Evolutionary conservation across 2,888 invertebrate genomes (phyloP).

Genomic region (Vesta saturnalis): DNA sequence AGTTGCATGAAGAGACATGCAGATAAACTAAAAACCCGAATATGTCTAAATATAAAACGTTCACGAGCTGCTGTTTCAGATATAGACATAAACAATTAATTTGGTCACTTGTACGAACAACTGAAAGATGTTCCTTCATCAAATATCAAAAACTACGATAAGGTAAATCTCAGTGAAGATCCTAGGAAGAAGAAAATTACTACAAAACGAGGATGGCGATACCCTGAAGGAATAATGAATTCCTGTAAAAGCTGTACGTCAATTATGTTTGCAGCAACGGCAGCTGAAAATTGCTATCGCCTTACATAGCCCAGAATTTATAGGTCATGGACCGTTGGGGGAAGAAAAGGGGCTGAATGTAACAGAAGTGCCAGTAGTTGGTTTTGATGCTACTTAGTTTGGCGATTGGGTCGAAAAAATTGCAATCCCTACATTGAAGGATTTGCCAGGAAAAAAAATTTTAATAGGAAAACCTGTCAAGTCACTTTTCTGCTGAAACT

Average conservation of each 20-base stretch:
- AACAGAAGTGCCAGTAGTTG: no score
- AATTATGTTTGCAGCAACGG: slow-evolving; percentile 5
- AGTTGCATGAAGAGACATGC: slow-evolving; percentile 6
- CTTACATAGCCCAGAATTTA: slow-evolving; percentile 19
- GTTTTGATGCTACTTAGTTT: no score
- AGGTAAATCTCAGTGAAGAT: slow-evolving; percentile 54
- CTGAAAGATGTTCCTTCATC: neutral
- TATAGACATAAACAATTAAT: neutral
- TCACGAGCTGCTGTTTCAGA: neutral
- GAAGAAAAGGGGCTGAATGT: no score
- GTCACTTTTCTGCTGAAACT: no score
- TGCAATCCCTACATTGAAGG: no score
- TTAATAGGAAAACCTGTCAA: no score
- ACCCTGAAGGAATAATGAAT: slow-evolving; percentile 44
- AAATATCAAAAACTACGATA: slow-evolving; percentile 52
- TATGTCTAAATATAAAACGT: slow-evolving; percentile 6
- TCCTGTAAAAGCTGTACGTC: neutral
- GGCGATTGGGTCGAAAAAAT: no score
- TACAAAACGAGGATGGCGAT: slow-evolving; percentile 40
- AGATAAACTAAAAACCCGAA: neutral
- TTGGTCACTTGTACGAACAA: neutral
- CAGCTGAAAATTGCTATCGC: neutral
- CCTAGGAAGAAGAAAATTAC: slow-evolving; percentile 46
- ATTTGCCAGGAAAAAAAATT: no score
- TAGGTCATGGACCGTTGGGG: neutral